These are phyloP conservation scores for Blera fallax DNA, from an alignment of 2,888 invertebrate genomes.

Conservation along the genomic window DNA sequence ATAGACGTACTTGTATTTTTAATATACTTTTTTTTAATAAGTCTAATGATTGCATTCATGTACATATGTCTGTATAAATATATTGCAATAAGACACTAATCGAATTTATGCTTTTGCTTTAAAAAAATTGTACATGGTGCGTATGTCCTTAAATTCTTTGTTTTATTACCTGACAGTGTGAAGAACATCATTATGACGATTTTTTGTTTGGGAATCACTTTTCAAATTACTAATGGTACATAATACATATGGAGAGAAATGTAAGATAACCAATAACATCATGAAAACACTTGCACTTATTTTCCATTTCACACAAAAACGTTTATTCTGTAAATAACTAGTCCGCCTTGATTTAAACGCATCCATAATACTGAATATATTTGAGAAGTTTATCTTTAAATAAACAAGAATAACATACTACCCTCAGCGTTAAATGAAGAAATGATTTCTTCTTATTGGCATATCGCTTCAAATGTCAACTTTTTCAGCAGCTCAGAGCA, in stretches of 20 bases:
- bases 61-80: too few relatives aligned
- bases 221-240: constrained; percentile 8
- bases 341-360: constrained; percentile 45
- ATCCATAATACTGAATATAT: constrained; percentile 67
- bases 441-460: constrained; percentile 3
- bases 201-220: constrained; percentile 15
- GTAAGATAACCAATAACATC: constrained; percentile 17
- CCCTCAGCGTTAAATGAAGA: constrained; percentile 26
- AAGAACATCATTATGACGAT: background rate
- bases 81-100: too few relatives aligned
- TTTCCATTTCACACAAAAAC: constrained; percentile 45
- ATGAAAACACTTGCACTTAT: constrained; percentile 40
- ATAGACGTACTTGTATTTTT: too few relatives aligned
- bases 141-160: background rate
- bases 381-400: constrained; percentile 50
- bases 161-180: constrained; percentile 3
- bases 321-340: constrained; percentile 50
- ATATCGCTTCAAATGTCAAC: background rate
- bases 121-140: background rate
- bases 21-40: too few relatives aligned
- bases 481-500: background rate
- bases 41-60: too few relatives aligned
- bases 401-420: constrained; percentile 47
- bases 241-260: constrained; percentile 30
- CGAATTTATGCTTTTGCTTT: background rate